Percentiles rank a stretch among this genome's conserved stretches.
phyloP scores from a whole-genome alignment of 2,797 vertebrate species.

The Fringilla coelebs region DNA sequence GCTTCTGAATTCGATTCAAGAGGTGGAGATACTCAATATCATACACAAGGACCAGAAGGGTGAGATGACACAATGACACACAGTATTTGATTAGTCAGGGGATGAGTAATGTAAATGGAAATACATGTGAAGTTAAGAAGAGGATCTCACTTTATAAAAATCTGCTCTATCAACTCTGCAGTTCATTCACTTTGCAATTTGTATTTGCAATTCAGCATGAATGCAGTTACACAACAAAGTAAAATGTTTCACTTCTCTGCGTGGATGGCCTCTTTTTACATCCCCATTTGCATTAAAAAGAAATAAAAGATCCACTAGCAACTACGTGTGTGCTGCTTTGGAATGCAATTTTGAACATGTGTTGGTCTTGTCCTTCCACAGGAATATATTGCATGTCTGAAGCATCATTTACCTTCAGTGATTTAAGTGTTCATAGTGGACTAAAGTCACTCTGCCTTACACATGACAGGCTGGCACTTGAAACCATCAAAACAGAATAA shows the following conservation, averaged over 20 bases:
- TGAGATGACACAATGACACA: not conserved
- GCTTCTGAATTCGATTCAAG: not conserved
- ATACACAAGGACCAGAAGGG: not conserved
- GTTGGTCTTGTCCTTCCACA: not conserved
- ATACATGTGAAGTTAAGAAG: not conserved
- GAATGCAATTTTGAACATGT: not conserved
- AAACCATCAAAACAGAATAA: not conserved
- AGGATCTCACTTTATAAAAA: not conserved
- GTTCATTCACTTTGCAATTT: not conserved
- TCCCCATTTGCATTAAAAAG: not conserved
- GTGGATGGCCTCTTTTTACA: not conserved
- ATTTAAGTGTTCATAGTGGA: not conserved
- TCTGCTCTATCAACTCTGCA: not conserved
- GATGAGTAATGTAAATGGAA: conserved; percentile 2
- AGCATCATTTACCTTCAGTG: not conserved
- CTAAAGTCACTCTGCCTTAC: not conserved
- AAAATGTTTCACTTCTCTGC: not conserved
- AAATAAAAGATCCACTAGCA: not conserved
- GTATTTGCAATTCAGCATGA: not conserved
- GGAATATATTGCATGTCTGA: not conserved
- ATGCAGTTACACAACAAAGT: not conserved
- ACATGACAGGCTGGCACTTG: not conserved
- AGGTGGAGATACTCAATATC: not conserved
- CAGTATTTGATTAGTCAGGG: not conserved
- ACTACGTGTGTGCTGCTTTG: not conserved